A percentile compares a stretch with the other conserved stretches of the same genome.
Evolutionary conservation across 2,888 invertebrate species (phyloP).

Genomic region (Sphecodes monilicornis): DNA sequence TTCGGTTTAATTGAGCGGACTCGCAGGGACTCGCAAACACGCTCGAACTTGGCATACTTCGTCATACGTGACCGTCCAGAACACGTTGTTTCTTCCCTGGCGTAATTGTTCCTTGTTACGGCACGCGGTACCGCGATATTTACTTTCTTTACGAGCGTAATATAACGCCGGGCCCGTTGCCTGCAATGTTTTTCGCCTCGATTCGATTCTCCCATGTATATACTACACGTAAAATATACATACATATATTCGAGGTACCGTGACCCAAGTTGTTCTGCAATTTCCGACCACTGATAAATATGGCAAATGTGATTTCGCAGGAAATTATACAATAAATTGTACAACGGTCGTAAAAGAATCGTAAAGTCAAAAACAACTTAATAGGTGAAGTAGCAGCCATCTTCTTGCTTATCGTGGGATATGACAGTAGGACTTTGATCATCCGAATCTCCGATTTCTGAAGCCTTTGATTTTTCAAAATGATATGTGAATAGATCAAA

Average conservation of each 20-base stretch:
- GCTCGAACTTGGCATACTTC: conserved; percentile 59
- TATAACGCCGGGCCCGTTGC: conserved; percentile 46
- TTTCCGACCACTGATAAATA: background rate
- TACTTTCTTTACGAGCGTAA: conserved; percentile 64
- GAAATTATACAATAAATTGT: background rate
- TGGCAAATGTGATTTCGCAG: background rate
- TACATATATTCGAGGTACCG: background rate
- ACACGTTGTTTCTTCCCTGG: conserved; percentile 36
- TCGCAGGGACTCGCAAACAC: background rate
- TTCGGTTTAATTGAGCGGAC: background rate
- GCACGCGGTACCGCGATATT: conserved; percentile 56
- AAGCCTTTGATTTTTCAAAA: too few relatives aligned
- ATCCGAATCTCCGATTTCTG: too few relatives aligned
- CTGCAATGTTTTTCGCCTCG: conserved; percentile 52
- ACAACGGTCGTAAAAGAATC: background rate
- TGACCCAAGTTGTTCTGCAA: background rate
- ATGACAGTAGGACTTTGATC: too few relatives aligned
- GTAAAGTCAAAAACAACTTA: background rate
- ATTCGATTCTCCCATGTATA: conserved; percentile 27
- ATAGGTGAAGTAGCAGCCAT: background rate
- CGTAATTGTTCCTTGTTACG: conserved; percentile 60
- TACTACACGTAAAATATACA: background rate
- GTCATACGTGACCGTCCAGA: conserved; percentile 28
- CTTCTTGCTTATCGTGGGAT: too few relatives aligned
- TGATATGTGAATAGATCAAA: too few relatives aligned